Evolutionary conservation across 2,888 invertebrate genomes (phyloP).

Genomic region (Hybos culiciformis): DNA sequence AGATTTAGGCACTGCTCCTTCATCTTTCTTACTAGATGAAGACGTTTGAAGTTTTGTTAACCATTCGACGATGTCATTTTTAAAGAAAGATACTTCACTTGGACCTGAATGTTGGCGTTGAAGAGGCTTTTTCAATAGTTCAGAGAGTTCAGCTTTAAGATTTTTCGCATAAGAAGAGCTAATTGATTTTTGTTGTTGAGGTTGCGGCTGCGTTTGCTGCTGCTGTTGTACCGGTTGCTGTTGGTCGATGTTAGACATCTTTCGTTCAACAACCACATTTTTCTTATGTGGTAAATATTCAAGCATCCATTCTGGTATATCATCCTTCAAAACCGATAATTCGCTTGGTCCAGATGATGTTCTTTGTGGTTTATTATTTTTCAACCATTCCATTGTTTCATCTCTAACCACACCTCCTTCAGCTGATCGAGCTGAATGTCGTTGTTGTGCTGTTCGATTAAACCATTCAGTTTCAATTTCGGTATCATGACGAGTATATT

Average conservation of each 20-base stretch:
- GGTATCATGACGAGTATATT: constrained; percentile 15
- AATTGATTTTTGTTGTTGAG: constrained; percentile 11
- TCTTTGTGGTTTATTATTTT: constrained; percentile 28
- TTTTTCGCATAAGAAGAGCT: constrained; percentile 27
- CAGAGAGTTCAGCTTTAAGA: constrained; percentile 28
- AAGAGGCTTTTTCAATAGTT: constrained; percentile 32
- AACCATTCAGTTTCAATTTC: constrained; percentile 28
- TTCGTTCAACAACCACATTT: constrained; percentile 23
- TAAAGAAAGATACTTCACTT: constrained; percentile 29
- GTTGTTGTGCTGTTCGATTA: constrained; percentile 33
- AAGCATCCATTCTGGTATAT: constrained; percentile 33
- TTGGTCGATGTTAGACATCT: constrained; percentile 9
- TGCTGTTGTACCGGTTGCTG: background rate
- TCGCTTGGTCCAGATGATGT: constrained; percentile 36
- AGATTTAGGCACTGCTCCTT: constrained; percentile 17
- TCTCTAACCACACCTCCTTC: constrained; percentile 33
- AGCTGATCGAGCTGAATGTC: constrained; percentile 35
- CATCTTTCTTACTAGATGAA: constrained; percentile 16
- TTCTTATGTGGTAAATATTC: constrained; percentile 31
- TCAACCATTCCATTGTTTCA: constrained; percentile 32
- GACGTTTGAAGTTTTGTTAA: constrained; percentile 31
- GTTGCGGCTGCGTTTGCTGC: constrained; percentile 20
- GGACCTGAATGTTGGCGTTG: constrained; percentile 34
- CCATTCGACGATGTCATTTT: constrained; percentile 36
- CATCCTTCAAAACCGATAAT: constrained; percentile 32